phyloP scores from a whole-genome alignment of 2,113 vertebrate species.

The Pedetes capensis region DNA sequence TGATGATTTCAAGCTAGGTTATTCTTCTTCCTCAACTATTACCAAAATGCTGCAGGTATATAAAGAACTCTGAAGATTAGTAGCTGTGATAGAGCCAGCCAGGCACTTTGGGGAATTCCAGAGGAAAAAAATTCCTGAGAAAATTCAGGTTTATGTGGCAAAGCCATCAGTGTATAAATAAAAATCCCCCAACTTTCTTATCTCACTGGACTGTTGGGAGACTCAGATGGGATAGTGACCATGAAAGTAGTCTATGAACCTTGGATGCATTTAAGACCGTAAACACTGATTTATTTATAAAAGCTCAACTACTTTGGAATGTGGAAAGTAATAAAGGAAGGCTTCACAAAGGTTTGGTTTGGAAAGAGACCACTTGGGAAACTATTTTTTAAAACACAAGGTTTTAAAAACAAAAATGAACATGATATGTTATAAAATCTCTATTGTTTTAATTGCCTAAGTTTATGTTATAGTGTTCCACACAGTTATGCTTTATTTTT shows the following conservation, averaged over 20 bases:
- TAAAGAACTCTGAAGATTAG: background rate
- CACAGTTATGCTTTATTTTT: background rate
- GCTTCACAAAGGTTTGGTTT: background rate
- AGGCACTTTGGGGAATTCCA: background rate
- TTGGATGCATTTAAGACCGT: background rate
- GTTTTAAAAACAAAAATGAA: conserved; percentile 20
- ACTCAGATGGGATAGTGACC: background rate
- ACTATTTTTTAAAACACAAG: background rate
- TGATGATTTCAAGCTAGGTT: background rate
- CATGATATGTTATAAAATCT: background rate
- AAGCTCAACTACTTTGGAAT: background rate
- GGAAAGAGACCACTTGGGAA: background rate
- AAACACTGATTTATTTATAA: conserved; percentile 14
- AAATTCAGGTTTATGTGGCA: background rate
- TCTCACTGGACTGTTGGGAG: background rate
- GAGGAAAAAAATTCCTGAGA: background rate
- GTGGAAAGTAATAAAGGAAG: conserved; percentile 16
- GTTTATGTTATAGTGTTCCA: background rate
- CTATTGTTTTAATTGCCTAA: background rate
- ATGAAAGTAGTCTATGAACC: background rate
- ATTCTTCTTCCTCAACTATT: background rate
- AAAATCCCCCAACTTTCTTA: background rate
- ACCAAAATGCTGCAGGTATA: background rate
- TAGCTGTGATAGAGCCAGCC: background rate
- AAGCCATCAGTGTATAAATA: background rate